Evolutionary conservation across 2,113 vertebrate genomes (phyloP), one percentile per base, ranked within the genome.

Genomic region (Octodon degus): DNA sequence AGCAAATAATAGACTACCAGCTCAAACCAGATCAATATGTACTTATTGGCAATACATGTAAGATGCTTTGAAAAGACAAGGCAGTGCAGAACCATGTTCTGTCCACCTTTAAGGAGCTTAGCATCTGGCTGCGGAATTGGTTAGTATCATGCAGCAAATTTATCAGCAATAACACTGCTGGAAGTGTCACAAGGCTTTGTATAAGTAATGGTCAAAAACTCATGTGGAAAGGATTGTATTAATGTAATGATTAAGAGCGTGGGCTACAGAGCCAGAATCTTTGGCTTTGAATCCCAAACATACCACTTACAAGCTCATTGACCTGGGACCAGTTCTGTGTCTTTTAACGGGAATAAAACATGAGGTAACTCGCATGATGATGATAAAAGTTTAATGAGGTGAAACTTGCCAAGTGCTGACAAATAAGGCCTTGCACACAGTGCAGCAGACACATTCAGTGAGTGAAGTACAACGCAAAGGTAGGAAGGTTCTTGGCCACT

Each of bases 11-110:
- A 94, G 65, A 62, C 32, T 72, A 60, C 58, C 24, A 60, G 58
- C 84, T 96, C 92, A 95, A 94, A 86, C 91, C 92, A 96, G 92
- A 91, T 96, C 80, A 87, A 68, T 95, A 93, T 68, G 53, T 91
- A 93, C 68, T 95, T 86, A 93, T 65, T 84, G 83, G 50, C 55
- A 72, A 22, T 58, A n/a, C 2, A 20, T 32, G 34, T 34, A 93
- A 91, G 86, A 89, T 55, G 5, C 34, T 25, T 4, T 20, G 3
- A 74, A 67, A 65, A 68, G 37, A 30, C 43, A 53, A 55, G 19
- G 2, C 58, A 34, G 5, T 16, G 20, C 22, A 20, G 40, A 47
- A 25, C 34, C n/a, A 6, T 0, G 43, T 10, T 63, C 40, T 53
- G 10, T 63, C 58, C 37, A 5, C 16, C 40, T 82, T 27, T 0